Percentiles rank a stretch among this genome's conserved stretches.
phyloP scores from a whole-genome alignment of 2,888 invertebrate genomes.

The Drosophila gaucha region DNA sequence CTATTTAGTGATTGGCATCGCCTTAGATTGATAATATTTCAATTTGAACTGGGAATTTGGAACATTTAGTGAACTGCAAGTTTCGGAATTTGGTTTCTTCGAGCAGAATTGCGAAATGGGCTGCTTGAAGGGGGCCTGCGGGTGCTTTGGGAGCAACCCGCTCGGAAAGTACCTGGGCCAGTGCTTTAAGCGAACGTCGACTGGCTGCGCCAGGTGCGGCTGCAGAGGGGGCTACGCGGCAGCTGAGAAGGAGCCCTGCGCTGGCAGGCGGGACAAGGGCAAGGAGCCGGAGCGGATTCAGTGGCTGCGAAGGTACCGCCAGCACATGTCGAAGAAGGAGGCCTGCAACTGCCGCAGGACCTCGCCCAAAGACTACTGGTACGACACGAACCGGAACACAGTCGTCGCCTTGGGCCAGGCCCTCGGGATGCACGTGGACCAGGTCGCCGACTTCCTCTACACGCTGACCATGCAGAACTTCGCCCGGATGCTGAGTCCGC shows the following conservation, averaged over 20 bases:
- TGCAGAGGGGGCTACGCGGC: no score
- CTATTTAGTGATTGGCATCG: no score
- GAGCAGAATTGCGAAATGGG: slow-evolving; percentile 26
- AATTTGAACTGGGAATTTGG: no score
- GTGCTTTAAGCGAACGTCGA: background rate
- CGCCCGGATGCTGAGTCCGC: slow-evolving; percentile 26
- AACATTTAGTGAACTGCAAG: no score
- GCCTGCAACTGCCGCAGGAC: background rate
- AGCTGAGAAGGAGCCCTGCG: background rate
- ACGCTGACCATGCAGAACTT: slow-evolving; percentile 51
- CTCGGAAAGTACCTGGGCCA: background rate
- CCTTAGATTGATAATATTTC: no score
- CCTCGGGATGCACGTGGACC: slow-evolving; percentile 1
- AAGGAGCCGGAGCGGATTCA: background rate
- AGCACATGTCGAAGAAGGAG: background rate
- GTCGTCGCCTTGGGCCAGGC: slow-evolving; percentile 13
- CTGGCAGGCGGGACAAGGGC: no score
- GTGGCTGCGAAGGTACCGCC: slow-evolving; percentile 2
- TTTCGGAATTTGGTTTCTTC: no score
- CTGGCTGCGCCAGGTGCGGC: no score
- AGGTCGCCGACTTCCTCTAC: slow-evolving; percentile 40
- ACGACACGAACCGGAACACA: slow-evolving; percentile 19
- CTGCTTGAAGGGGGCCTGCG: background rate
- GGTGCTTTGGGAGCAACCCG: background rate
- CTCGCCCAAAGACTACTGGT: slow-evolving; percentile 29